These are phyloP conservation scores for Artemia sinica DNA, from an alignment of 2,888 invertebrate genomes.

Conservation along the genomic window DNA sequence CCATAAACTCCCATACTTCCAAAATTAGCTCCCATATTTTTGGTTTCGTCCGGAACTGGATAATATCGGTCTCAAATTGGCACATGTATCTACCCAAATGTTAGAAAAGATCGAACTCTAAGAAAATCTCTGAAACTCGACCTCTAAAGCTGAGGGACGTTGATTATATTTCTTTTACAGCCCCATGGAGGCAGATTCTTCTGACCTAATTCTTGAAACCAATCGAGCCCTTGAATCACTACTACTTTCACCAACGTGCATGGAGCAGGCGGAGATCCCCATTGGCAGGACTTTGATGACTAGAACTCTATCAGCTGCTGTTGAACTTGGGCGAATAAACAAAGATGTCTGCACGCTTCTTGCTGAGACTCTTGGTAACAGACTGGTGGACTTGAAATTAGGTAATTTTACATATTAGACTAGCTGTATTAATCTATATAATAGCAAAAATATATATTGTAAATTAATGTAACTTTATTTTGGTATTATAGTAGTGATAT, in stretches of 20 bases:
- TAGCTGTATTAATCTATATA: too few species aligned
- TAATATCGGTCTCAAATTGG: too few species aligned
- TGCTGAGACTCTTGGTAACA: background rate
- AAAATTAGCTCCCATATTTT: too few species aligned
- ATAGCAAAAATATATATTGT: too few species aligned
- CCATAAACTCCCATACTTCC: too few species aligned
- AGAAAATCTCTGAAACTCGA: too few species aligned
- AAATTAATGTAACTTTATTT: too few species aligned
- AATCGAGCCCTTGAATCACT: slow-evolving; percentile 49
- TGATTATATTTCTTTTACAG: background rate
- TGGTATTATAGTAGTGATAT: too few species aligned
- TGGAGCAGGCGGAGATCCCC: background rate
- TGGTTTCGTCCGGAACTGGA: too few species aligned
- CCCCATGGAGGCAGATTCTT: background rate
- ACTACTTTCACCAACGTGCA: slow-evolving; percentile 34
- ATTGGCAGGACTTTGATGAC: background rate
- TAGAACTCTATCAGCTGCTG: background rate
- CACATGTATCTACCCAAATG: too few species aligned
- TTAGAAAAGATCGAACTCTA: too few species aligned
- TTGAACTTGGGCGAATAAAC: background rate
- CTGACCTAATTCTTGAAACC: slow-evolving; percentile 33
- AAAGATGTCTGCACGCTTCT: background rate
- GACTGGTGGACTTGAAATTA: background rate
- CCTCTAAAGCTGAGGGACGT: too few species aligned
- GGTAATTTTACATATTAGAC: background rate